Percentiles rank a stretch among this genome's conserved stretches.
These are phyloP conservation scores for Hymenochirus boettgeri DNA, from an alignment of 2,113 vertebrate genomes.

Conservation along the genomic window DNA sequence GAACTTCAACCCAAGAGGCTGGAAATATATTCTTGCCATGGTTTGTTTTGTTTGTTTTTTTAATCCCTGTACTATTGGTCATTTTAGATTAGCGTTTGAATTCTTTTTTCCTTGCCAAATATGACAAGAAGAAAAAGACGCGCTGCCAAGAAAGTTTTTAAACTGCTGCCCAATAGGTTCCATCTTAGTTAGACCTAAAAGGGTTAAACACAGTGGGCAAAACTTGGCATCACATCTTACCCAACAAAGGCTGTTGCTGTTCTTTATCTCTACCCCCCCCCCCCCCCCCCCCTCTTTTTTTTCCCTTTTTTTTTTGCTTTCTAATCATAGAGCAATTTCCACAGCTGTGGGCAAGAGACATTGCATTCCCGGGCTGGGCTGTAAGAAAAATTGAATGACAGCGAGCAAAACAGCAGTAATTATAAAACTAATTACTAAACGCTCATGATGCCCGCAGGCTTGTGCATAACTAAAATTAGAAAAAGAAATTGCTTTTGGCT, in stretches of 20 bases:
- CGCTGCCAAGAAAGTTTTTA: no score
- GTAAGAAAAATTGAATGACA: slow-evolving; percentile 96
- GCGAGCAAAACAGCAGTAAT: slow-evolving; percentile 98
- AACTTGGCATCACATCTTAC: slow-evolving; percentile 23
- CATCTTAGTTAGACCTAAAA: neutral
- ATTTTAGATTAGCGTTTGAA: no score
- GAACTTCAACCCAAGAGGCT: no score
- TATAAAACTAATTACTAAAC: slow-evolving; percentile 99
- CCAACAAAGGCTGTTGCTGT: slow-evolving; percentile 39
- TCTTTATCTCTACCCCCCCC: slow-evolving; percentile 20
- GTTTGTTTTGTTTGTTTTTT: no score
- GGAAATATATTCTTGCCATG: no score
- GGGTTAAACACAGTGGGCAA: slow-evolving; percentile 31
- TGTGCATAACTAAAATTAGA: slow-evolving; percentile 98
- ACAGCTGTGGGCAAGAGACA: slow-evolving; percentile 95
- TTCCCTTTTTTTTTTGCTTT: slow-evolving; percentile 66
- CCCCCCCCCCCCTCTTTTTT: slow-evolving; percentile 45
- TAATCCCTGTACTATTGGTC: no score
- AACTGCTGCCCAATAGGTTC: neutral
- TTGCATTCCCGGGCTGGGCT: slow-evolving; percentile 90
- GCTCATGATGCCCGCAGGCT: slow-evolving; percentile 98
- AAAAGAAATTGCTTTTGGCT: slow-evolving; percentile 98
- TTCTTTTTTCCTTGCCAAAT: no score
- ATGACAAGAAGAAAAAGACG: no score
- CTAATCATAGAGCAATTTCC: slow-evolving; percentile 89